Evolutionary conservation across 2,888 invertebrate species (phyloP).

Genomic region (Lepidonotus clava): DNA sequence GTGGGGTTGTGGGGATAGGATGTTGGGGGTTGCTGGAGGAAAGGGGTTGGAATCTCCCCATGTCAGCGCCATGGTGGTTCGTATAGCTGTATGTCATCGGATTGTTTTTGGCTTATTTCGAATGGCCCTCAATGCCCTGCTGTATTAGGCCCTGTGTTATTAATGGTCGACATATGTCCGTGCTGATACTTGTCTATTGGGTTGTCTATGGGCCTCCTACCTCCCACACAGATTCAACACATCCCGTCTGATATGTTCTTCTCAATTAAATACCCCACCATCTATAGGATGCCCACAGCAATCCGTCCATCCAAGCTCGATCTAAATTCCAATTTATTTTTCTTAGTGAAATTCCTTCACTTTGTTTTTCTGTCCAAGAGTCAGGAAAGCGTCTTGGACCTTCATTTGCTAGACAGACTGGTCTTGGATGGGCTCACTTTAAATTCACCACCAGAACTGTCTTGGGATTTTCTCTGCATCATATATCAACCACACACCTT

Average conservation of each 20-base stretch:
- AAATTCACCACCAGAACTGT: no score
- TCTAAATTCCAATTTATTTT: slow-evolving; percentile 42
- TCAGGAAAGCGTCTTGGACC: no score
- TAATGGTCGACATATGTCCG: not conserved
- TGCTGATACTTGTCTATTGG: not conserved
- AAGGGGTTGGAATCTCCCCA: not conserved
- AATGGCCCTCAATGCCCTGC: no score
- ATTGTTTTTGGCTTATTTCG: no score
- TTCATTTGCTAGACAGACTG: no score
- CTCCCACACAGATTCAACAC: not conserved
- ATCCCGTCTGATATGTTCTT: not conserved
- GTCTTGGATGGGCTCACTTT: no score
- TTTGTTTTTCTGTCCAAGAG: not conserved
- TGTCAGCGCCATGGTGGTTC: not conserved
- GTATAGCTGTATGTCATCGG: no score
- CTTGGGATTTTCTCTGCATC: no score
- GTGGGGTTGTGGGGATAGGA: not conserved
- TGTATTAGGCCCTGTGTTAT: not conserved
- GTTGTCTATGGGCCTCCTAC: not conserved
- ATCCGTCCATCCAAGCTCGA: not conserved
- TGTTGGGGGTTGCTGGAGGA: not conserved
- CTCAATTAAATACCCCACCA: not conserved
- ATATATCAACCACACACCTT: no score
- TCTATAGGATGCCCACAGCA: not conserved
- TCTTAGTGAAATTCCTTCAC: not conserved